Evolutionary conservation across 2,888 invertebrate genomes (phyloP), one percentile per base, ranked within the genome.

Genomic region (Chrysotoxum bicinctum): DNA sequence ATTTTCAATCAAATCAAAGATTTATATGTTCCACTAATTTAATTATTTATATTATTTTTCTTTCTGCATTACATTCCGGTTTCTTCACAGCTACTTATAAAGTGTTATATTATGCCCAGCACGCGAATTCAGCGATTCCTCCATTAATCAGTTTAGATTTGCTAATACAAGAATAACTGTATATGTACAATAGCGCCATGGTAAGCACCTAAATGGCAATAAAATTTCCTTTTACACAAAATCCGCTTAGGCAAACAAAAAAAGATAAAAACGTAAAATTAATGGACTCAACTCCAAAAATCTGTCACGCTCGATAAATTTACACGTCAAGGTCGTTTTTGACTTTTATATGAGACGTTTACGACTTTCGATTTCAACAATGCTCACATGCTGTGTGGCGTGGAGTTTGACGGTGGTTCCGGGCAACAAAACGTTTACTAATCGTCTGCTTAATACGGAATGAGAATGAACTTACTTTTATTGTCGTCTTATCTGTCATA

Each of bases 311-410:
- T 79, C 83, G 74, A 69, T 79, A 83, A 83, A 79, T 70, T 68
- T 30, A 64, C 62, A 35, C 69, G 79, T 74, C 79, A 83, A 83
- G 83, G 83, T 79, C 83, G 79, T 35, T 32, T 50, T n/a, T 21
- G 48, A 8, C 30, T 35, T n/a, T 66, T 23, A 66, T 23, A 66
- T 66, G 66, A 32, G 50, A 50, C 62, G 58, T 58, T 64, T 45
- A 45, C 23, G 78, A 74, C 78, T 83, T 83, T 79, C 83, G 79
- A 62, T 83, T 78, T 78, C 72, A 52, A 77, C 58, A 77, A 43
- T 48, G 14, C 64, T 19, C 48, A 43, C 23, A 45, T 56, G 19
- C n/a, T 19, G 23, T 43, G 19, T 14, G 48, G 50, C 5, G 23
- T 3, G 58, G 7, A 6, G 12, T 14, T 12, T 19, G 40, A 4